Base-by-base conservation (phyloP, 92 coral and sea anemone genomes). In the Blastomussa wellsi region DNA sequence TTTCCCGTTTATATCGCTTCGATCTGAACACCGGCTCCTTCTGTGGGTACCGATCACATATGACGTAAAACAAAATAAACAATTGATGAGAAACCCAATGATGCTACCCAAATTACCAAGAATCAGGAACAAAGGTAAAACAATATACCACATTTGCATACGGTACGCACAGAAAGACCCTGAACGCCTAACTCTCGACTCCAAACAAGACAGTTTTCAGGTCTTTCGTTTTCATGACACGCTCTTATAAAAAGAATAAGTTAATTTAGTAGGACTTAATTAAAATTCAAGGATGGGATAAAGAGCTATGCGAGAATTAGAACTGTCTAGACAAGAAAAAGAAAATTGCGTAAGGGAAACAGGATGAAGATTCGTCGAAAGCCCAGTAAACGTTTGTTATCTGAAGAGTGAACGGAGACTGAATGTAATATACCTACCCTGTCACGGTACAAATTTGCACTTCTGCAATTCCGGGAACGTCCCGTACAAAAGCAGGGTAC, bases 401-500 rank as follows among this genome's bases (percentile, higher is more conserved):
- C 22, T 4, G 13, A 15, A 42, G 65, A 37, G 66, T 31, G 19
- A 71, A 14, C 15, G 53, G 60, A 35, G 60, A 35, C 38, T 39
- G n/a, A 29, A 31, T 19, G 29, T 9, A 62, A 15, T 35, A 0
- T 37, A 64, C 79, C 78, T 52, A 84, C 89, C 85, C 81, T 82
- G 19, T 79, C 78, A 22, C 85, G 78, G 86, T 79, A 94, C 69
- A 94, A 53, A 47, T 84, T 67, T 33, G 95, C 87, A 37, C 90
- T 90, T 69, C 88, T 84, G 73, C 98, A 94, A 26, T 87, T 74
- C 11, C 72, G 51, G 8, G 94, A 89, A 26, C 86, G 86, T 12
- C 87, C 91, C 88, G 84, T 87, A 52, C 95, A 94, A 72, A 86
- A 92, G 81, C 98, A 94, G 10, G 81, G 24, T 16, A 86, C 88